Evolutionary conservation across 2,797 vertebrate genomes (phyloP).

Genomic region (Galagoides demidoff): DNA sequence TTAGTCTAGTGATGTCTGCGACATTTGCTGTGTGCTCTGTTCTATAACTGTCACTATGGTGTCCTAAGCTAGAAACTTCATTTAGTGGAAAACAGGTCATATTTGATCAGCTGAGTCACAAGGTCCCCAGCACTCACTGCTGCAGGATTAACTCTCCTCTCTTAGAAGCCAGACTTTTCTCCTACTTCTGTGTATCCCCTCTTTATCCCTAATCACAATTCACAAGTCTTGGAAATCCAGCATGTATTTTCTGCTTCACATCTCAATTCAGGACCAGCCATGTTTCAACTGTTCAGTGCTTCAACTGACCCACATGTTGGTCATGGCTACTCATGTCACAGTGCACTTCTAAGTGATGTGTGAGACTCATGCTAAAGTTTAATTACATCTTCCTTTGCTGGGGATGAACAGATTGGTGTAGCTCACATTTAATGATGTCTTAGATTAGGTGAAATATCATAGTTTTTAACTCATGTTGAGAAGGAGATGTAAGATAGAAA

Average conservation of each 20-base stretch:
- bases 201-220: too few relatives aligned
- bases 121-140: too few relatives aligned
- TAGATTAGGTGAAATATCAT: neutral
- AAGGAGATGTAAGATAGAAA: neutral
- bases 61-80: too few relatives aligned
- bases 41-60: too few relatives aligned
- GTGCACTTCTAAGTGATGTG: neutral
- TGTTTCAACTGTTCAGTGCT: neutral
- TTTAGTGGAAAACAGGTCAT: too few relatives aligned
- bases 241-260: neutral
- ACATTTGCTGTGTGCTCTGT: too few relatives aligned
- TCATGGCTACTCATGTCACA: neutral
- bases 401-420: neutral
- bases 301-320: too few relatives aligned
- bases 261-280: neutral
- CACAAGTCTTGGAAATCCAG: neutral
- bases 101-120: too few relatives aligned
- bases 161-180: too few relatives aligned
- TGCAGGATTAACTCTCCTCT: too few relatives aligned
- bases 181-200: too few relatives aligned
- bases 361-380: neutral
- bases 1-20: too few relatives aligned
- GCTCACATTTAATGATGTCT: neutral
- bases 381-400: neutral
- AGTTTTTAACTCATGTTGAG: neutral